These are phyloP conservation scores for Corythornis cristatus DNA, from an alignment of 2,113 vertebrate genomes.

Conservation along the genomic window DNA sequence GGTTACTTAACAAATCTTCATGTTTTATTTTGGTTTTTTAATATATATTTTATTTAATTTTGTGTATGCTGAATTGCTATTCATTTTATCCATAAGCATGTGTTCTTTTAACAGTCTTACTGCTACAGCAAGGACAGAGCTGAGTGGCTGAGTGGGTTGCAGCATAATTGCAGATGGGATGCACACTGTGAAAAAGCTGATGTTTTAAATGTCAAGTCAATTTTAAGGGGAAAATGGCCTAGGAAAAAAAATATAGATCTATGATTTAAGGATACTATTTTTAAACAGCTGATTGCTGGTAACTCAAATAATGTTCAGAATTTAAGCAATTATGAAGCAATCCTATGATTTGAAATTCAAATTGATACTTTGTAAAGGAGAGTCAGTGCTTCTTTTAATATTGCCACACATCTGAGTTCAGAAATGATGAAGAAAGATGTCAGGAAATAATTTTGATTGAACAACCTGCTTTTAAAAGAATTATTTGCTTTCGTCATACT, in stretches of 20 bases:
- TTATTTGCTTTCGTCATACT: background rate
- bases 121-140: background rate
- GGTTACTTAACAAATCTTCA: background rate
- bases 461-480: background rate
- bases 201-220: constrained; percentile 72
- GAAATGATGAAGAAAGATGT: background rate
- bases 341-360: constrained; percentile 25
- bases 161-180: constrained; percentile 54
- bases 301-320: constrained; percentile 34
- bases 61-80: background rate
- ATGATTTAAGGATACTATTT: constrained; percentile 39
- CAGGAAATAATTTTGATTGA: background rate
- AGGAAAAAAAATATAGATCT: constrained; percentile 42
- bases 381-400: background rate
- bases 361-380: background rate
- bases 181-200: constrained; percentile 60
- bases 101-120: constrained; percentile 40
- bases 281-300: constrained; percentile 57
- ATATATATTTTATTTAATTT: background rate
- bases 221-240: constrained; percentile 51
- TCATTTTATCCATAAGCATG: background rate
- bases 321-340: constrained; percentile 6
- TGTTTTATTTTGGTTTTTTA: background rate
- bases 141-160: constrained; percentile 47
- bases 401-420: background rate